Conservation (phyloP, 2,888 invertebrate genomes). For the Pachliopta kotzebuea region DNA sequence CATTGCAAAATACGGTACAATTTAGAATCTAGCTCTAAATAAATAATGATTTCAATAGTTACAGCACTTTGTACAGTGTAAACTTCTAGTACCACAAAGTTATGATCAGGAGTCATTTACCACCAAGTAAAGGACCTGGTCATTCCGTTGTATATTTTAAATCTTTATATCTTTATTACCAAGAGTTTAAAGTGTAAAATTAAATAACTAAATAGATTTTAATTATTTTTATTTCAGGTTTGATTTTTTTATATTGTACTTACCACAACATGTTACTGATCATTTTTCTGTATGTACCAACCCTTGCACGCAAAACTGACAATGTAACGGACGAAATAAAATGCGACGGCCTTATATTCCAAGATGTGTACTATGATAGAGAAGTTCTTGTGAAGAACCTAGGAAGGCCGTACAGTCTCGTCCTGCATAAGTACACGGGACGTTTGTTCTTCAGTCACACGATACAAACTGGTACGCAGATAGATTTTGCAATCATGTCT, state of each 20-base stretch:
- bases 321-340: conserved; percentile 34
- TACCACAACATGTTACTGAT: conserved; percentile 14
- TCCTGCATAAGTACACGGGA: conserved; percentile 60
- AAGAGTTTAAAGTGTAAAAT: too few species aligned
- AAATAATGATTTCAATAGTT: too few species aligned
- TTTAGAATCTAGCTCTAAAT: too few species aligned
- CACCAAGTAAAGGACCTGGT: too few species aligned
- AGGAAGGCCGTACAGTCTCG: conserved; percentile 58
- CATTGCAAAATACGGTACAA: too few species aligned
- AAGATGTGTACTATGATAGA: conserved; percentile 56
- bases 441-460: conserved; percentile 66
- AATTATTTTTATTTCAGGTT: neutral
- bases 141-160: too few species aligned
- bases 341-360: conserved; percentile 60
- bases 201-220: neutral
- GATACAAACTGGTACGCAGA: conserved; percentile 45
- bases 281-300: conserved; percentile 4
- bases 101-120: too few species aligned
- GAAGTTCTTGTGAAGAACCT: conserved; percentile 47
- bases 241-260: too few species aligned
- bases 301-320: neutral
- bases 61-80: too few species aligned
- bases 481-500: conserved; percentile 57
- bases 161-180: too few species aligned
- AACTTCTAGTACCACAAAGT: too few species aligned